A percentile compares a stretch with the other conserved stretches of the same genome.
Conservation (phyloP, 2,888 invertebrate genomes). For the Mystacides longicornis region DNA sequence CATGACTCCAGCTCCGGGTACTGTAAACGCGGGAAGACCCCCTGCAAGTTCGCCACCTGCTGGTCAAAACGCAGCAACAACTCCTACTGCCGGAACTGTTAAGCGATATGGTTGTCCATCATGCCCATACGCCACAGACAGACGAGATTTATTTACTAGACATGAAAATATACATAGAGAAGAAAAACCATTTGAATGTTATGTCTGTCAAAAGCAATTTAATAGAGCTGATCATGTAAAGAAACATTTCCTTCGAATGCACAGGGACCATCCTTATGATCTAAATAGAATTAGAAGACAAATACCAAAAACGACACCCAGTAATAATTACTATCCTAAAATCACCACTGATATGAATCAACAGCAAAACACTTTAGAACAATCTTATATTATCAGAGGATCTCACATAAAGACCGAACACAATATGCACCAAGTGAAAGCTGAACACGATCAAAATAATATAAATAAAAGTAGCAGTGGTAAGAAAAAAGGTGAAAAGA, state of each 20-base stretch:
- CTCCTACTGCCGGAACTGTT: constrained; percentile 25
- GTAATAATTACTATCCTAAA: constrained; percentile 34
- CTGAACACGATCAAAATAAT: constrained; percentile 29
- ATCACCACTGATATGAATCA: constrained; percentile 24
- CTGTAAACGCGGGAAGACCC: constrained; percentile 12
- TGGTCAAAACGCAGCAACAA: constrained; percentile 25
- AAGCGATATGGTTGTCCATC: constrained; percentile 81
- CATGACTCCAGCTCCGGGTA: constrained; percentile 23
- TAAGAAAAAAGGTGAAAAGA: constrained; percentile 54
- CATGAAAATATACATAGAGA: constrained; percentile 92
- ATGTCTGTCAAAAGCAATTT: constrained; percentile 87
- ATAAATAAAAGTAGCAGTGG: constrained; percentile 29
- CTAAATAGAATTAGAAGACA: constrained; percentile 70
- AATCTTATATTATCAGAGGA: constrained; percentile 14
- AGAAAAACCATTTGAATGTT: constrained; percentile 91
- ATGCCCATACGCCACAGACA: constrained; percentile 87
- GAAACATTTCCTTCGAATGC: constrained; percentile 89
- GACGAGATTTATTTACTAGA: constrained; percentile 82
- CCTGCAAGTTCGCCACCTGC: constrained; percentile 26
- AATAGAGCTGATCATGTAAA: constrained; percentile 92
- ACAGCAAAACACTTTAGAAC: constrained; percentile 16
- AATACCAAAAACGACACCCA: constrained; percentile 51
- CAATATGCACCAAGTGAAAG: constrained; percentile 35
- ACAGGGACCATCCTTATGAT: constrained; percentile 83
- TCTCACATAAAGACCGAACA: constrained; percentile 37